Evolutionary conservation across 2,797 vertebrate species (phyloP).

Genomic region (Chaetophractus vellerosus): DNA sequence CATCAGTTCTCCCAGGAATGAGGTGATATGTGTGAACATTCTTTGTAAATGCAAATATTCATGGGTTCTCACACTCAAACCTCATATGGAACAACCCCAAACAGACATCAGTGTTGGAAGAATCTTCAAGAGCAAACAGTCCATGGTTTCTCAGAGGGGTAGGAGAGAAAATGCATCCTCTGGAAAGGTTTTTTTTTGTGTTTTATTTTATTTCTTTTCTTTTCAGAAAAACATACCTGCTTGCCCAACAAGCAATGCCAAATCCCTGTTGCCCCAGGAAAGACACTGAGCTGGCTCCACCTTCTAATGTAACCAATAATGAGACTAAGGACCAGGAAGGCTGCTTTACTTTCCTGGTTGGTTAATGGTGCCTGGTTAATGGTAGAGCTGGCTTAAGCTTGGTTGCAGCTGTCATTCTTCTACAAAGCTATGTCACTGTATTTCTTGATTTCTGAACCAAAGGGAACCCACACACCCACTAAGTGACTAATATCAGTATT

Average conservation of each 20-base stretch:
- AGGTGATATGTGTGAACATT: not conserved
- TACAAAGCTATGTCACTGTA: too few relatives aligned
- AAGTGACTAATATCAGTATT: not conserved
- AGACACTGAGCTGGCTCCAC: rapidly evolving
- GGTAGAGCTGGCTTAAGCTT: too few relatives aligned
- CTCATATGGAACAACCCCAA: too few relatives aligned
- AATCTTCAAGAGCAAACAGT: too few relatives aligned
- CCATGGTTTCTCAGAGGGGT: not conserved
- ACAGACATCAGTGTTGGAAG: rapidly evolving
- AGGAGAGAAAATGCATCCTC: not conserved
- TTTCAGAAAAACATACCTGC: not conserved
- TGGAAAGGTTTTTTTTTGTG: not conserved
- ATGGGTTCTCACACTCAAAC: not conserved
- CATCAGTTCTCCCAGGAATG: not conserved
- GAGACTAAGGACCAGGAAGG: rapidly evolving
- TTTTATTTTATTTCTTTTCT: too few relatives aligned
- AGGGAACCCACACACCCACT: not conserved
- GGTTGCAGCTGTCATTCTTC: not conserved
- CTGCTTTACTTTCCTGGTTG: not conserved
- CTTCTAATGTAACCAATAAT: not conserved
- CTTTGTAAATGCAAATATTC: not conserved
- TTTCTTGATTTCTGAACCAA: not conserved
- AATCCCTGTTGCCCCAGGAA: rapidly evolving
- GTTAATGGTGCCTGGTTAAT: not conserved
- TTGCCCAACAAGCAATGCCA: too few relatives aligned